Base-by-base conservation (phyloP, 2,113 vertebrate species). In the Cochlearius cochlearius region DNA sequence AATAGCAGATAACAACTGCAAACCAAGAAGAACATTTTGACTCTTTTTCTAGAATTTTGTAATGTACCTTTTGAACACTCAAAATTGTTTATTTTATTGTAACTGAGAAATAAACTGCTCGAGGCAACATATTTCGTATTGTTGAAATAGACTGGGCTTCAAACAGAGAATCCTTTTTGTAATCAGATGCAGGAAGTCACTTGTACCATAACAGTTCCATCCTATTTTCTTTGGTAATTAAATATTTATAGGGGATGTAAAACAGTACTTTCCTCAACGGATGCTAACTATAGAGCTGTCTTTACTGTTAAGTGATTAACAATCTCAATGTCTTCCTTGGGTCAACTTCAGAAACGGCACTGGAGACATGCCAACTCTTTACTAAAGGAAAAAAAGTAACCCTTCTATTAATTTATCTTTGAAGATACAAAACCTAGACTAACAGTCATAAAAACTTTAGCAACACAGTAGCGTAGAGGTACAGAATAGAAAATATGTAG, bases 171-270 rank as follows among this genome's bases (percentile, higher is more conserved):
- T 47, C 23, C 15, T 74, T 89, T 88, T 29, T 63, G 71, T 77
- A 80, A 90, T 47, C 41, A 77, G 75, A 86, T 45, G 45, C 85
- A 92, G 90, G 81, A 94, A 96, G 75, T 59, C 59, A 36, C 32
- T 86, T 53, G 50, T 74, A 77, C 72, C 76, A 39, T 84, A 89
- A 91, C 41, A 76, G 82, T 67, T 73, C 38, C 59, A 62, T 86
- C 20, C 50, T 68, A 55, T 93, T 93, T 60, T 92, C 90, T 86
- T 77, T 34, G 34, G 27, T 71, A 90, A 95, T 96, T 83, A 96
- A 96, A 95, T 96, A 97, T 96, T 96, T 93, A 96, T 88, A 80
- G 41, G 80, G 59, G 41, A 93, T 96, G 94, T 90, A 86, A 94
- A 73, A 8, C 88, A 77, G 86, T 77, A 88, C 85, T 83, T 88